Percentiles rank a stretch among this genome's conserved stretches.
Evolutionary conservation across 2,113 vertebrate genomes (phyloP).

Genomic region (Pomatostomus ruficeps): DNA sequence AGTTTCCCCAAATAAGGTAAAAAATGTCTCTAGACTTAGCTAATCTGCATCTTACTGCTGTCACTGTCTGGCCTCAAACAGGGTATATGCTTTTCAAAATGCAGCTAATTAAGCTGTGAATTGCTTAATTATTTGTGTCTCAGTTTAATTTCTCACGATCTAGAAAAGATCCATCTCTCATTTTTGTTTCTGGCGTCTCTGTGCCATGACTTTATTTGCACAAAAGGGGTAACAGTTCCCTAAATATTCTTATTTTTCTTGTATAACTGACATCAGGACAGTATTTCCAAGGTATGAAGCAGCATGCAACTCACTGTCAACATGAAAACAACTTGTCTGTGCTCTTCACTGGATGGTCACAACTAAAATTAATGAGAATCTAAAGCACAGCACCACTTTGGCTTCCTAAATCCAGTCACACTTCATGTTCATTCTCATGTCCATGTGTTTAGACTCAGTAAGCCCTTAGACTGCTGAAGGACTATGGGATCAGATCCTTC

Average conservation of each 20-base stretch:
- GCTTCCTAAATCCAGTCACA: neutral
- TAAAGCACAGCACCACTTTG: neutral
- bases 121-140: neutral
- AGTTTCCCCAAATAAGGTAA: neutral
- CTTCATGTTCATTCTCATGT: neutral
- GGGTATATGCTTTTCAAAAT: neutral
- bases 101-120: neutral
- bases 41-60: neutral
- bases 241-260: neutral
- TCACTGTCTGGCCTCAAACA: neutral
- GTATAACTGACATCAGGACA: neutral
- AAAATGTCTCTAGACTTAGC: neutral
- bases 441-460: neutral
- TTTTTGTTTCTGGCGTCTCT: neutral
- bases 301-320: neutral
- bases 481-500: neutral
- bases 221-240: neutral
- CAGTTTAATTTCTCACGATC: neutral
- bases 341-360: neutral
- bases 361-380: neutral
- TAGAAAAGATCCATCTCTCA: neutral
- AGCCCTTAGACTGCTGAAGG: neutral
- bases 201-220: neutral
- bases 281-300: neutral
- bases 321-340: neutral